Conservation (phyloP, 2,888 invertebrate genomes). For the Lithophane ornitopus region DNA sequence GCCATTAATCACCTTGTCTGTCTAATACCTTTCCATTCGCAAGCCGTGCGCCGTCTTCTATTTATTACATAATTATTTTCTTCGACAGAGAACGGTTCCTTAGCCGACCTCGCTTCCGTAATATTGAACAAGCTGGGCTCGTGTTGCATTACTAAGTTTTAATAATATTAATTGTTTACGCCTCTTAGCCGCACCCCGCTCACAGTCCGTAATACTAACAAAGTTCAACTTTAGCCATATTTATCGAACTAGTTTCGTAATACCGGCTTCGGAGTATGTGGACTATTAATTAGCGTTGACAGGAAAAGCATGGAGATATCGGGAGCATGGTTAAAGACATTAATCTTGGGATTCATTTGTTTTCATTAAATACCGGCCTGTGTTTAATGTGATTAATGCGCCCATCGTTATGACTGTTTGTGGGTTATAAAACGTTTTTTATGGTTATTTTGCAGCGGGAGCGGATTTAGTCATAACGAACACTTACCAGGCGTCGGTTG, state of each 20-base stretch:
- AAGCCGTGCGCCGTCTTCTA: conserved; percentile 84
- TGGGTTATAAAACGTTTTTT: conserved; percentile 57
- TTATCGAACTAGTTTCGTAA: conserved; percentile 83
- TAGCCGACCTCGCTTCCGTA: conserved; percentile 76
- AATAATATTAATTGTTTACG: conserved; percentile 88
- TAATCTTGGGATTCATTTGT: conserved; percentile 81
- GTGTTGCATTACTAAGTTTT: conserved; percentile 85
- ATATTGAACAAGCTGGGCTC: conserved; percentile 79
- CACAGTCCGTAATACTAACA: conserved; percentile 77
- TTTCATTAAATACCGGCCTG: conserved; percentile 73
- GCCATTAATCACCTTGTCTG: conserved; percentile 89
- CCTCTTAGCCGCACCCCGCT: conserved; percentile 84
- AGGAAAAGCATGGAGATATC: conserved; percentile 74
- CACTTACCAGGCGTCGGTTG: conserved; percentile 96
- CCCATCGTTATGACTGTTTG: conserved; percentile 64
- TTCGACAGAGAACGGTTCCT: conserved; percentile 82
- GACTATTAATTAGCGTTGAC: conserved; percentile 73
- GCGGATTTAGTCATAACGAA: conserved; percentile 96
- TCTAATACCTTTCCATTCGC: conserved; percentile 89
- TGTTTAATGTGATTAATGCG: conserved; percentile 75
- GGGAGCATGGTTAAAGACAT: conserved; percentile 73
- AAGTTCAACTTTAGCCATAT: conserved; percentile 81
- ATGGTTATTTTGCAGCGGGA: conserved; percentile 92
- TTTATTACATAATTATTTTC: conserved; percentile 89
- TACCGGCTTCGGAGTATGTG: conserved; percentile 72